A percentile compares a stretch with the other conserved stretches of the same genome.
Conservation (phyloP, 2,113 vertebrate genomes). For the Oncorhynchus gorbuscha region DNA sequence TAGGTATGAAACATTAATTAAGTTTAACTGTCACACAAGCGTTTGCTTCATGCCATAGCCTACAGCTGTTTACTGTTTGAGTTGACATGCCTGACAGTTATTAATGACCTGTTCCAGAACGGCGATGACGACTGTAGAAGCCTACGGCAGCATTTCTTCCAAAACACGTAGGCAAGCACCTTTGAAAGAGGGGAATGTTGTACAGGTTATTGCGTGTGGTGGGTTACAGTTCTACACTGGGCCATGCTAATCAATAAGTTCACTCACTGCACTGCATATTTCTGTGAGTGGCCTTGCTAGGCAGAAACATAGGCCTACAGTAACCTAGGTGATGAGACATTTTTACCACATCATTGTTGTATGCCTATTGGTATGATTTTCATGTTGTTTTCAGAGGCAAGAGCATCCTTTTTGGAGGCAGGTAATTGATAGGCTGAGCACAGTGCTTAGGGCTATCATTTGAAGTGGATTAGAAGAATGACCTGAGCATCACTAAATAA, state of each 20-base stretch:
- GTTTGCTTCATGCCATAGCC: conserved; percentile 4
- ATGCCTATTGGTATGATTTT: too few species aligned
- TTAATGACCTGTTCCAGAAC: conserved; percentile 65
- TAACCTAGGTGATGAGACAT: too few species aligned
- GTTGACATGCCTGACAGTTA: conserved; percentile 58
- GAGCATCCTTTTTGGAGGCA: too few species aligned
- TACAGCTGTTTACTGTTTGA: conserved; percentile 56
- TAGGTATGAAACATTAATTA: conserved; percentile 50
- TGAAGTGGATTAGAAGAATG: too few species aligned
- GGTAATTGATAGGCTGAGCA: too few species aligned
- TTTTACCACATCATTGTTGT: too few species aligned
- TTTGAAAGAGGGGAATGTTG: conserved; percentile 51
- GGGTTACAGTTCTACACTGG: conserved; percentile 12
- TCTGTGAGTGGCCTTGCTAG: not conserved
- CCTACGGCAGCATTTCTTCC: conserved; percentile 22
- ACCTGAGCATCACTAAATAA: too few species aligned
- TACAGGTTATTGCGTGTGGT: conserved; percentile 10
- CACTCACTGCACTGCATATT: not conserved
- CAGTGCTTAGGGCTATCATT: too few species aligned
- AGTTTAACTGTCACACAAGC: conserved; percentile 4
- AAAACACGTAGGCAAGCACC: conserved; percentile 47
- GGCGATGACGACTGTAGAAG: conserved; percentile 13
- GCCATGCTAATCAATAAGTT: conserved; percentile 51
- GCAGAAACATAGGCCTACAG: too few species aligned
- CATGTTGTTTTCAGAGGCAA: too few species aligned